These are phyloP conservation scores for Catharus ustulatus DNA, from an alignment of 2,797 vertebrate genomes.

Conservation along the genomic window DNA sequence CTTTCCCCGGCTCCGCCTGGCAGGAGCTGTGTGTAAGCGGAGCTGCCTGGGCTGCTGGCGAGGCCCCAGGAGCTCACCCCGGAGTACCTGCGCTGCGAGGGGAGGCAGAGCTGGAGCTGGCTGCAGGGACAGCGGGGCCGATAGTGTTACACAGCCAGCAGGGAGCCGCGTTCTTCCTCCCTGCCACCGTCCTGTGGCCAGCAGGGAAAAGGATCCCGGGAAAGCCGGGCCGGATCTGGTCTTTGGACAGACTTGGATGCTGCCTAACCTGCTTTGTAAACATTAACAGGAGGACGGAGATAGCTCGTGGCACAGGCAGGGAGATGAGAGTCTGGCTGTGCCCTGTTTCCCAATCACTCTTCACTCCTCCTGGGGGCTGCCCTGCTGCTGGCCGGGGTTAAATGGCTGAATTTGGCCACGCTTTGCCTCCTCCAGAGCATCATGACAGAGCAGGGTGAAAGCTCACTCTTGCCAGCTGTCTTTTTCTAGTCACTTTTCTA, in stretches of 20 bases:
- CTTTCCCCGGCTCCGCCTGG: background rate
- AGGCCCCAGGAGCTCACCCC: background rate
- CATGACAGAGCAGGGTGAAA: background rate
- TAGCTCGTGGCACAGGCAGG: rapidly evolving
- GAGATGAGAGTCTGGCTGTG: background rate
- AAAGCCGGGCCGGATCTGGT: background rate
- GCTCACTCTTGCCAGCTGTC: background rate
- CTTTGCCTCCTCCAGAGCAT: background rate
- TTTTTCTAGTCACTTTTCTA: background rate
- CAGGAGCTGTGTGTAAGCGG: background rate
- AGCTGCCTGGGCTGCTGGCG: background rate
- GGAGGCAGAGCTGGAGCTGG: background rate
- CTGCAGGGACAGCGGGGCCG: background rate
- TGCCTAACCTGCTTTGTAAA: conserved; percentile 25
- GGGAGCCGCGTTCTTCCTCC: background rate
- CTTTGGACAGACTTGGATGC: conserved; percentile 6
- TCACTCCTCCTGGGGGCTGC: background rate
- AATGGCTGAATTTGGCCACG: rapidly evolving
- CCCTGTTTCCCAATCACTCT: rapidly evolving
- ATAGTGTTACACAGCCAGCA: background rate
- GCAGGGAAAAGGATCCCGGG: background rate
- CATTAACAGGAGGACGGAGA: conserved; percentile 56
- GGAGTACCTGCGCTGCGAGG: background rate
- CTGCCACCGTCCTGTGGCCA: rapidly evolving
- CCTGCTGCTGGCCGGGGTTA: background rate